Conservation (phyloP, 2,113 vertebrate genomes). For the Gallinago media region DNA sequence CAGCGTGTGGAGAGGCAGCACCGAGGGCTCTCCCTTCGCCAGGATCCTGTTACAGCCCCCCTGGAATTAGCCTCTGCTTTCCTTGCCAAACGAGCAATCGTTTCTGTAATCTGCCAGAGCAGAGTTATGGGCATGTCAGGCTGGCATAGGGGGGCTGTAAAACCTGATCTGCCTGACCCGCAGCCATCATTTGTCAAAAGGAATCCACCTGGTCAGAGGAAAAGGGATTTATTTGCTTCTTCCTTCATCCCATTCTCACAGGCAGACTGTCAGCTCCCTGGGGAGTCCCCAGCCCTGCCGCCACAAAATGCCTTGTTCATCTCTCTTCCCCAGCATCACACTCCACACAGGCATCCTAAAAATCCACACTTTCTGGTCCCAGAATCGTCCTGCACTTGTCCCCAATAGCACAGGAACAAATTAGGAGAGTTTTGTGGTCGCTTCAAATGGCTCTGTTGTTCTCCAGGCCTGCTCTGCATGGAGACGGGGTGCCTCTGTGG, state of each 20-base stretch:
- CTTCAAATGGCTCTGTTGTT: neutral
- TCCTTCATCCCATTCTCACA: neutral
- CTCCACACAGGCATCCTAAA: neutral
- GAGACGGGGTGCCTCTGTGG: neutral
- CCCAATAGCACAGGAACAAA: neutral
- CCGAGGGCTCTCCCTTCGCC: neutral
- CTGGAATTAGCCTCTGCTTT: constrained; percentile 13
- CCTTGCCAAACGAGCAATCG: constrained; percentile 2
- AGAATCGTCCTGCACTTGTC: neutral
- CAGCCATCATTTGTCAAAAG: neutral
- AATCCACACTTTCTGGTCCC: neutral
- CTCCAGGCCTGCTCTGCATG: neutral
- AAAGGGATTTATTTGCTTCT: constrained; percentile 9
- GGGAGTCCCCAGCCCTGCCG: neutral
- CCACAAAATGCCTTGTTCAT: neutral
- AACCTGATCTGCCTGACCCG: constrained; percentile 33
- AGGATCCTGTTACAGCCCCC: neutral
- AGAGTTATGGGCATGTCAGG: constrained; percentile 28
- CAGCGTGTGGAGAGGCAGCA: neutral
- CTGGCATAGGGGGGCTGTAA: constrained; percentile 55
- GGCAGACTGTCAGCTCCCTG: neutral
- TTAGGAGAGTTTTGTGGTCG: neutral
- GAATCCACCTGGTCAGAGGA: constrained; percentile 17
- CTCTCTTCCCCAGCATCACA: accelerated
- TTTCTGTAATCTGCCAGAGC: constrained; percentile 4